Evolutionary conservation across 2,113 vertebrate genomes (phyloP), one percentile per base, ranked within the genome.

Genomic region (Pseudopipra pipra): DNA sequence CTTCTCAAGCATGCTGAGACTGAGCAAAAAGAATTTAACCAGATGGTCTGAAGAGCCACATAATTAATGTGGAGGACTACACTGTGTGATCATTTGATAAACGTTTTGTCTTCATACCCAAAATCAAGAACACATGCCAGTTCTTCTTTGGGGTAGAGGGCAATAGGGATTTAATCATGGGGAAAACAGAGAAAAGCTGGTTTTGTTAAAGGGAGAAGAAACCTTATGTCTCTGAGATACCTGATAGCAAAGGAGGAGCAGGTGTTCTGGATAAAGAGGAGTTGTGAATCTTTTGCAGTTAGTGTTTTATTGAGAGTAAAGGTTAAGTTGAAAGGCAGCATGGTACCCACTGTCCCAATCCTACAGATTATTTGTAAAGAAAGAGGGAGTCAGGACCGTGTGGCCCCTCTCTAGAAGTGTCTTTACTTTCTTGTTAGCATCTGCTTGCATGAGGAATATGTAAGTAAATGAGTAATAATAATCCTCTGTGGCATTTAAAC

Each of bases 401-500:
- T 70, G 46, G n/a, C 49, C 66, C 18, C 16, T 25, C 72, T 72
- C 33, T 68, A 33, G 35, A 51, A 47, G 24, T 33, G 30, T 85
- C 56, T 81, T 58, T 73, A 28, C 61, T 78, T 83, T 63, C 89
- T 63, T 91, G 39, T 76, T 46, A 51, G 54, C 12, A 25, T 67
- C 55, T 84, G 51, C 41, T 56, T 44, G 7, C 31, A 41, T 8
- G 11, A 84, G 22, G 70, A 92, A 75, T 71, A 25, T 81, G 8
- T 82, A 81, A 91, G 70, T 85, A 67, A 88, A 89, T 90, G 90
- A 79, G 52, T 55, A 85, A 90, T 78, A 94, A 76, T 63, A 65
- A 90, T 51, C 46, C 78, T 96, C 19, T 77, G 59, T 76, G 56
- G n/a, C n/a, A 39, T 89, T 90, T 83, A 59, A 88, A 61, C 78